Evolutionary conservation across 2,888 invertebrate species (phyloP).

Genomic region (Brachyptera risi): DNA sequence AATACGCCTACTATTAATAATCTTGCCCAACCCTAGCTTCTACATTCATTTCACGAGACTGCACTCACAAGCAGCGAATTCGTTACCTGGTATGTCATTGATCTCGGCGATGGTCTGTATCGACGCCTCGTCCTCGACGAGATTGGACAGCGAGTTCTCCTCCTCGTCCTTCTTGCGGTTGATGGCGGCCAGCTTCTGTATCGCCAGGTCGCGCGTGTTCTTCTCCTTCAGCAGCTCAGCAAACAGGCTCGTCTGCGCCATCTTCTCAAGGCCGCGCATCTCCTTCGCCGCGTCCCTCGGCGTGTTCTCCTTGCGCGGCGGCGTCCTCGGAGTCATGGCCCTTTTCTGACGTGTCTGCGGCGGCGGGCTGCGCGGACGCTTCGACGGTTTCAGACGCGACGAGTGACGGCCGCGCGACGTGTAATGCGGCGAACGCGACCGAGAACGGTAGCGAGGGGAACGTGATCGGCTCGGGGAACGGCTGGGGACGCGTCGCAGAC

Average conservation of each 20-base stretch:
- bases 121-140: too few relatives aligned
- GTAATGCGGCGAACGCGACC: conserved; percentile 3
- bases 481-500: conserved; percentile 38
- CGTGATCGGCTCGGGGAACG: conserved; percentile 54
- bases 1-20: too few relatives aligned
- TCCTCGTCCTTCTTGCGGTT: conserved; percentile 47
- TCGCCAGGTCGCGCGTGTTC: conserved; percentile 73
- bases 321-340: conserved; percentile 40
- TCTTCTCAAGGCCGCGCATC: conserved; percentile 53
- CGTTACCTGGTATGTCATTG: too few relatives aligned
- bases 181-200: conserved; percentile 57
- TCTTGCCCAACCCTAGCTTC: too few relatives aligned
- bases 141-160: too few relatives aligned
- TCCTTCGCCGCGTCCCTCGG: conserved; percentile 24
- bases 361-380: conserved; percentile 23
- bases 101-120: too few relatives aligned
- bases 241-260: conserved; percentile 84
- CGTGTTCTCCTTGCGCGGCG: conserved; percentile 39
- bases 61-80: too few relatives aligned
- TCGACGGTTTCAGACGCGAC: conserved; percentile 21
- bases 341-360: conserved; percentile 20
- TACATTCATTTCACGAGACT: too few relatives aligned
- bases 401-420: conserved; percentile 13
- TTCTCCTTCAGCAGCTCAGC: conserved; percentile 84
- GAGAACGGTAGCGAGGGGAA: conserved; percentile 12